phyloP scores from a whole-genome alignment of 2,797 vertebrate genomes.

The Gobionotothen gibberifrons region DNA sequence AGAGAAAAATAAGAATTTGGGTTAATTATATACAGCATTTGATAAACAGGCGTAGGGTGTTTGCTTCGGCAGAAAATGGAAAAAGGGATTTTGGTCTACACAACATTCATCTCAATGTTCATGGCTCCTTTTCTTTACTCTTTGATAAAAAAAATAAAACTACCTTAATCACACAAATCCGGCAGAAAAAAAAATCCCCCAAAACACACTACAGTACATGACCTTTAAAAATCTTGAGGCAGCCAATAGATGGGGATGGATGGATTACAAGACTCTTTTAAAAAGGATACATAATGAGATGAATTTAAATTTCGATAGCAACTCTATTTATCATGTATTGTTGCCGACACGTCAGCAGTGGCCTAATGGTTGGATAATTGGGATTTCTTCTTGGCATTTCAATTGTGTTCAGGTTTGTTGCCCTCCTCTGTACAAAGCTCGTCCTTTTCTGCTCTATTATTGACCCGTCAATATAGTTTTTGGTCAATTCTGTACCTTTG shows the following conservation, averaged over 20 bases:
- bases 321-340: background rate
- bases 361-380: background rate
- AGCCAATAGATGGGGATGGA: constrained; percentile 8
- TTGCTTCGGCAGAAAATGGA: background rate
- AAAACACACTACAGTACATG: background rate
- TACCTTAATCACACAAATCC: background rate
- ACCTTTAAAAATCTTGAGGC: constrained; percentile 24
- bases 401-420: background rate
- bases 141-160: background rate
- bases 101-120: constrained; percentile 9
- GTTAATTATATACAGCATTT: background rate
- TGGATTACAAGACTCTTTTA: constrained; percentile 1
- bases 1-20: background rate
- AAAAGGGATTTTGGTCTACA: no score
- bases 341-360: background rate
- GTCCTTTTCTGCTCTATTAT: background rate
- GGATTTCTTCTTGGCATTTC: background rate
- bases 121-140: background rate
- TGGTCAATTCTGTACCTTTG: background rate
- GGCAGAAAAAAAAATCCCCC: constrained; percentile 3
- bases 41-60: background rate
- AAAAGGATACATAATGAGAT: constrained; percentile 1
- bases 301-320: background rate
- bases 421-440: background rate
- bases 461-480: background rate